Evolutionary conservation across 2,888 invertebrate species (phyloP), one percentile per base, ranked within the genome.

Genomic region (Epirrhoe alternata): DNA sequence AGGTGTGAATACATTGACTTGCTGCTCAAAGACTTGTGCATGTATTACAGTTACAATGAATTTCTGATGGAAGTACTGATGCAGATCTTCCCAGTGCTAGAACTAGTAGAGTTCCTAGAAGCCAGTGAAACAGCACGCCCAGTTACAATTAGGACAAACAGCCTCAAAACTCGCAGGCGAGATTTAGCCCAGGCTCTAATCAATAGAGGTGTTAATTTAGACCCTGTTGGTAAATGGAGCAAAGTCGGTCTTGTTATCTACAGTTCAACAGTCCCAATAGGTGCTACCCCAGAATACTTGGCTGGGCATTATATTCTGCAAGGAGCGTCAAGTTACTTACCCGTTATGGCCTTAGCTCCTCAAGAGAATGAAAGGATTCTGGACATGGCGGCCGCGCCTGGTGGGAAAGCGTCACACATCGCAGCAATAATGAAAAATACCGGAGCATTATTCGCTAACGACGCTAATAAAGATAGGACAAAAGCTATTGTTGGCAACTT

Each of bases 391-490:
- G 96, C 99, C 0, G 99, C 99, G 0, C 99, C 99, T 0, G 99
- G 99, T 54, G 99, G 99, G 7, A 99, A 99, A 93, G 98, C 99
- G 0, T 98, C 99, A 0, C 99, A 99, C 86, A 99, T 99, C 68
- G 97, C 99, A 58, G 97, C 99, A 0, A 94, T 99, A 10, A 99
- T 99, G 99, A 98, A 98, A 88, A 99, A 99, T 85, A 99, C 99
- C 0, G 99, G 99, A 0, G 95, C 97, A 1, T 86, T 99, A 35
- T 98, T 99, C 88, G 98, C 99, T 4, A 99, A 99, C 89, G 99
- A 99, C 86, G 95, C 96, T 0, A 99, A 98, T 86, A 96, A 95
- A 78, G 98, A 98, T 14, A 94, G 99, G 73, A 95, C 97, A 38
- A 98, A 97, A 83, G 98, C 99, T 0, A 95, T 99, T 35, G 96